Conservation (phyloP, 2,888 invertebrate species). For the Heteromurus nitidus region DNA sequence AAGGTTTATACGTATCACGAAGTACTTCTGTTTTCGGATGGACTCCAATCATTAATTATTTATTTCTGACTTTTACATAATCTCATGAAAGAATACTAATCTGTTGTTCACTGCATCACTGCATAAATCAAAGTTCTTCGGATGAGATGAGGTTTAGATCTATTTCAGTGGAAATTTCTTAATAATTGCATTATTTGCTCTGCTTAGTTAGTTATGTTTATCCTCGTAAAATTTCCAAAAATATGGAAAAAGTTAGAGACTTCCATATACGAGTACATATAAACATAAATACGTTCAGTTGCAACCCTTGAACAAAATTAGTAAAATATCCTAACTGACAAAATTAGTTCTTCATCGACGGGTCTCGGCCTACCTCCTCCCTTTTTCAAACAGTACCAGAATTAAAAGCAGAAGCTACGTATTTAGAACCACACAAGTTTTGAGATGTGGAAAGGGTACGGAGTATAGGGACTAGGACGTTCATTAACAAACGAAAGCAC, state of each 20-base stretch:
- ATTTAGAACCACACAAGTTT: not conserved
- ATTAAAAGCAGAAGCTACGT: not conserved
- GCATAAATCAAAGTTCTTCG: no score
- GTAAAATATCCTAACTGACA: slow-evolving; percentile 1
- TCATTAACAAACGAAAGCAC: not conserved
- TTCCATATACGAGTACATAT: not conserved
- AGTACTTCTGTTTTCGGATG: no score
- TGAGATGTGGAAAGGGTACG: not conserved
- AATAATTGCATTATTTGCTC: not conserved
- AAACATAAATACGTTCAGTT: not conserved
- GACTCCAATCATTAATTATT: no score
- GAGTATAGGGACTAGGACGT: not conserved
- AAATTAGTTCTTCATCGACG: slow-evolving; percentile 10
- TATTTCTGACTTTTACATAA: no score
- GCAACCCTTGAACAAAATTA: not conserved
- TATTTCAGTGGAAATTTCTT: not conserved
- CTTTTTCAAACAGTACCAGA: not conserved
- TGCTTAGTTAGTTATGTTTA: not conserved
- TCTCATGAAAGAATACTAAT: no score
- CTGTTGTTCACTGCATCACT: no score
- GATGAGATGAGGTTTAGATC: no score
- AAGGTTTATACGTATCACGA: no score
- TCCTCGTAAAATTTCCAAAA: not conserved
- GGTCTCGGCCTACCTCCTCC: not conserved
- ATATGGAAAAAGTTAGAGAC: not conserved